These are phyloP conservation scores for Vulpes lagopus DNA, from an alignment of 2,113 vertebrate species.

Conservation along the genomic window DNA sequence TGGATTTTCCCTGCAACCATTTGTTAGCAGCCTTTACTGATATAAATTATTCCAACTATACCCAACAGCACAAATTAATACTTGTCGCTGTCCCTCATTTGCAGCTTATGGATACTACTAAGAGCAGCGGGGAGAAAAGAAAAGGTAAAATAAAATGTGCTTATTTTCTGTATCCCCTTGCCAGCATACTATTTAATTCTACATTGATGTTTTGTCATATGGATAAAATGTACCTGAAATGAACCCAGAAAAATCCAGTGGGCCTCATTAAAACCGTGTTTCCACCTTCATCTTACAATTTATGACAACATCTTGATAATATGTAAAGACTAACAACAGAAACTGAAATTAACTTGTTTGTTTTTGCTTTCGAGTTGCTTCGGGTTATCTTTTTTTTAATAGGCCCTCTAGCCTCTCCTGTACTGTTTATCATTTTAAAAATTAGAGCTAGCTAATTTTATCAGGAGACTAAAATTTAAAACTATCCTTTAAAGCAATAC, in stretches of 20 bases:
- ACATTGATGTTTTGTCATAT: neutral
- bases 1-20: neutral
- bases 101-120: neutral
- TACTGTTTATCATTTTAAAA: constrained; percentile 28
- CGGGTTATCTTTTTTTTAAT: neutral
- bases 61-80: neutral
- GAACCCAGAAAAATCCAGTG: neutral
- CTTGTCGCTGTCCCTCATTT: neutral
- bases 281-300: neutral
- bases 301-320: neutral
- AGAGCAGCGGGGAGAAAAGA: neutral
- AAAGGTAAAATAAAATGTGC: neutral
- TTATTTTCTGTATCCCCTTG: neutral
- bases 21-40: too few species aligned
- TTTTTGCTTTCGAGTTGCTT: constrained; percentile 46
- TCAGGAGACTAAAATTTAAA: constrained; percentile 62
- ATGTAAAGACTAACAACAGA: neutral
- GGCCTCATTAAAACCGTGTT: neutral
- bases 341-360: constrained; percentile 44
- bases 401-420: neutral
- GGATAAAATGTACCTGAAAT: neutral
- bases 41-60: neutral
- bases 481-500: constrained; percentile 24
- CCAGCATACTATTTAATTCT: neutral
- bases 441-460: constrained; percentile 53